phyloP scores from a whole-genome alignment of 1,140 invertebrate species.

The Ceratina japonica region DNA sequence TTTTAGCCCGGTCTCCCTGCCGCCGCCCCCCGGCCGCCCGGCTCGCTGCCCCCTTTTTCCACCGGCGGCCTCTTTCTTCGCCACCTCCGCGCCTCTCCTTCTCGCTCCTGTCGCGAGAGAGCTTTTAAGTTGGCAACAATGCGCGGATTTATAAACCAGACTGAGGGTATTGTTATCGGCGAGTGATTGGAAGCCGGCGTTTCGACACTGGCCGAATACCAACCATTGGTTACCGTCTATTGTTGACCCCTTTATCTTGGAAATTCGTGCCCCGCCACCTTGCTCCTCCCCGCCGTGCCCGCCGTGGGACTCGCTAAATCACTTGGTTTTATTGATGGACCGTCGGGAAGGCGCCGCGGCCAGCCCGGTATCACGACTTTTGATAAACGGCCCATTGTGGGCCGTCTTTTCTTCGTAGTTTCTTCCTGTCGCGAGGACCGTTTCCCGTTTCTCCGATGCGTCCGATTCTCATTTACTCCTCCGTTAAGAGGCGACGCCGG shows the following conservation, averaged over 20 bases:
- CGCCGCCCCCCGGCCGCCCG: slow-evolving; percentile 32
- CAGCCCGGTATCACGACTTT: slow-evolving; percentile 56
- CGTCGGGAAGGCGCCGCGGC: slow-evolving; percentile 57
- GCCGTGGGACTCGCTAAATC: slow-evolving; percentile 66
- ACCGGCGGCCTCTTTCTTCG: not conserved
- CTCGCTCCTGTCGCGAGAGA: slow-evolving; percentile 48
- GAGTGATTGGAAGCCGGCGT: slow-evolving; percentile 71
- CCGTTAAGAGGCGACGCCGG: not conserved
- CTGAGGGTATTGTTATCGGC: slow-evolving; percentile 71
- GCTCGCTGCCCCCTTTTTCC: not conserved
- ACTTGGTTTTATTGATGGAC: slow-evolving; percentile 73
- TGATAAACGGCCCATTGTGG: slow-evolving; percentile 73
- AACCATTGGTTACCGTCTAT: slow-evolving; percentile 71
- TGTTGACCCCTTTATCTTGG: slow-evolving; percentile 73
- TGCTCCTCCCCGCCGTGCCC: slow-evolving; percentile 27
- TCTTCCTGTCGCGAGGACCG: slow-evolving; percentile 42
- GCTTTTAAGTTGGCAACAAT: slow-evolving; percentile 76
- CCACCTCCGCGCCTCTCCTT: not conserved
- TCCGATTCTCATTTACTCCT: slow-evolving; percentile 36
- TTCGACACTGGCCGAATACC: slow-evolving; percentile 74
- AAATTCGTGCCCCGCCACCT: slow-evolving; percentile 65
- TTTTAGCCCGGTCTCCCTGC: slow-evolving; percentile 22
- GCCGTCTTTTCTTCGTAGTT: slow-evolving; percentile 59
- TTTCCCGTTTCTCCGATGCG: too few relatives aligned
- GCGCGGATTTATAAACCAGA: slow-evolving; percentile 74